phyloP scores from a whole-genome alignment of 2,113 vertebrate species.

The Garra rufa region DNA sequence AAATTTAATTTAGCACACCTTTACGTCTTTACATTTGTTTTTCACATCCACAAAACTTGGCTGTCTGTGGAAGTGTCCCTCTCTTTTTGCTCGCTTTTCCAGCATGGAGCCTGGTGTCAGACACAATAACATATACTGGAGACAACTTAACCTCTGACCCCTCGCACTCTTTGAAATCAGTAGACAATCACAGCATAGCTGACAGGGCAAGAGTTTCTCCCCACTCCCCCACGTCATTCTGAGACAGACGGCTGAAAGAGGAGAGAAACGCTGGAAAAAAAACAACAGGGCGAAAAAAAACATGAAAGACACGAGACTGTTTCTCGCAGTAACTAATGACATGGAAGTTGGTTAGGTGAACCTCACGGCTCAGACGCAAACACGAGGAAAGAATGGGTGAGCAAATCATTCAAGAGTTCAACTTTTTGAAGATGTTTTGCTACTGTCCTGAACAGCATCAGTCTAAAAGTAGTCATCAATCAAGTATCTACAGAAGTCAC shows the following conservation, averaged over 20 bases:
- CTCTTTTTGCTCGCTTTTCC: conserved; percentile 61
- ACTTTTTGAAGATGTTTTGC: not conserved
- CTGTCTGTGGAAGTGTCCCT: conserved; percentile 59
- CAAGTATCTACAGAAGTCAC: not conserved
- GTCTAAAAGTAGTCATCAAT: not conserved
- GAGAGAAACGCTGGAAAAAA: conserved; percentile 17
- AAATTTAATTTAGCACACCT: not conserved
- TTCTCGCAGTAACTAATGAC: conserved; percentile 23
- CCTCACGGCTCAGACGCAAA: not conserved
- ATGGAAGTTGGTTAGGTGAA: conserved; percentile 2
- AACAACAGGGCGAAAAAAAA: conserved; percentile 5
- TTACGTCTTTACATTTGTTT: conserved; percentile 4
- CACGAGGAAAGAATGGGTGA: conserved; percentile 28
- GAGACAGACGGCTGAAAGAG: conserved; percentile 64
- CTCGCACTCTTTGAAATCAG: conserved; percentile 79
- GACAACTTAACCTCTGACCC: conserved; percentile 84
- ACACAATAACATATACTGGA: conserved; percentile 80
- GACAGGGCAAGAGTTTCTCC: conserved; percentile 74
- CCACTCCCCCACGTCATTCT: conserved; percentile 65
- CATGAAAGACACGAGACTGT: conserved; percentile 12
- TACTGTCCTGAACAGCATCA: not conserved
- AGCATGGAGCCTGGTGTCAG: conserved; percentile 71
- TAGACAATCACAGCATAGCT: conserved; percentile 77
- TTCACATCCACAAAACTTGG: conserved; percentile 10
- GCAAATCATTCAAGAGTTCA: not conserved